phyloP scores from a whole-genome alignment of 2,888 invertebrate genomes.

The Diarsia dahlii region DNA sequence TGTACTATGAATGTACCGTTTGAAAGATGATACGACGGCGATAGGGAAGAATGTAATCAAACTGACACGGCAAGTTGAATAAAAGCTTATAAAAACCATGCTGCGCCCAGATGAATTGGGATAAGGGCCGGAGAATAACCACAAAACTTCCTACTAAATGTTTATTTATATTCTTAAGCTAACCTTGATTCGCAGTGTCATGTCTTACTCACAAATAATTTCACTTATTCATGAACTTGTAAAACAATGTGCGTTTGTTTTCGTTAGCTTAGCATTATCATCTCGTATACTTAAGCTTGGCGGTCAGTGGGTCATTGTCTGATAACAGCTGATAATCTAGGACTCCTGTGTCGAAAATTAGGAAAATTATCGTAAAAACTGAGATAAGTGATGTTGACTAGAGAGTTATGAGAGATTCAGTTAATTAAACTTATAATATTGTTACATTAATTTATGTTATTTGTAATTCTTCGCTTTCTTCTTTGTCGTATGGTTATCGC shows the following conservation, averaged over 20 bases:
- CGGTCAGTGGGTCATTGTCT: slow-evolving; percentile 32
- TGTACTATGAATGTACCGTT: neutral
- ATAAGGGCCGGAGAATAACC: neutral
- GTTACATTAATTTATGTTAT: no score
- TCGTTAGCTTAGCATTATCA: no score
- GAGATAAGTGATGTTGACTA: neutral
- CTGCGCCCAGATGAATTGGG: neutral
- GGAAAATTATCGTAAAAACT: slow-evolving; percentile 1
- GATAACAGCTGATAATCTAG: slow-evolving; percentile 25
- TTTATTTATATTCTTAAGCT: slow-evolving; percentile 1
- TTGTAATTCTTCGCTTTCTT: no score
- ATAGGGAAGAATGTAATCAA: neutral
- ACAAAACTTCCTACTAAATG: neutral
- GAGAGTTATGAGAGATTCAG: neutral
- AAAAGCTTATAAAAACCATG: neutral
- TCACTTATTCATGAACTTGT: slow-evolving; percentile 22
- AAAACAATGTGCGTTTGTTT: slow-evolving; percentile 21
- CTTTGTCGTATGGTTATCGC: no score
- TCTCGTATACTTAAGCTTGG: no score
- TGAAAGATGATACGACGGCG: neutral
- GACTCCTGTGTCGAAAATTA: slow-evolving; percentile 1
- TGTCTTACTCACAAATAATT: slow-evolving; percentile 10
- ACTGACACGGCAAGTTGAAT: no score
- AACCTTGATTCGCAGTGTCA: neutral
- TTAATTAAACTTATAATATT: no score